Evolutionary conservation across 1,140 invertebrate species (phyloP).

Genomic region (Grapholita molesta): DNA sequence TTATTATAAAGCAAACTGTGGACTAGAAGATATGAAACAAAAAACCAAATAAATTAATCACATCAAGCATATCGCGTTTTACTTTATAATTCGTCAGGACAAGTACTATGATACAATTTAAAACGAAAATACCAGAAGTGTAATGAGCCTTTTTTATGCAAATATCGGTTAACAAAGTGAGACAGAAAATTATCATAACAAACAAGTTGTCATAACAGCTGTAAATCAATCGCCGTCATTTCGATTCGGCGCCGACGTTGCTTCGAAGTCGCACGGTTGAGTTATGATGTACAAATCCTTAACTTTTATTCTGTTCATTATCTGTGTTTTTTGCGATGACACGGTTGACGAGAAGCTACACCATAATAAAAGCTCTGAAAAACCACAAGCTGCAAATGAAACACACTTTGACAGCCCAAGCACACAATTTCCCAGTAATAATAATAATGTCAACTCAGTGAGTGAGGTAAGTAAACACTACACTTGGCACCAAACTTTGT

Average conservation of each 20-base stretch:
- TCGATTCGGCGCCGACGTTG: neutral
- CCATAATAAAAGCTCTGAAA: neutral
- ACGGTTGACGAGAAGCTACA: neutral
- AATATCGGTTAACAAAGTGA: neutral
- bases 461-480: neutral
- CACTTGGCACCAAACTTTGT: too few relatives aligned
- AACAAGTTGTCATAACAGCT: slow-evolving; percentile 13
- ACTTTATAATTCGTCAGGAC: neutral
- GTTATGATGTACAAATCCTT: neutral
- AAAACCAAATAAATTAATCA: neutral
- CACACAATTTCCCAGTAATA: neutral
- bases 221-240: neutral
- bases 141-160: neutral
- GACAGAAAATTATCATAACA: slow-evolving; percentile 12
- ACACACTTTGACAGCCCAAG: neutral
- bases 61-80: neutral
- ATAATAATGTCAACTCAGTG: neutral
- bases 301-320: neutral
- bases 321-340: neutral
- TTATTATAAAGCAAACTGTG: slow-evolving; percentile 18
- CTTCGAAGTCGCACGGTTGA: neutral
- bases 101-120: neutral
- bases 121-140: neutral
- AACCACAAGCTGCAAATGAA: neutral
- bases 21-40: slow-evolving; percentile 22